phyloP scores from a whole-genome alignment of 1,140 invertebrate species.

The Drosophila insularis region DNA sequence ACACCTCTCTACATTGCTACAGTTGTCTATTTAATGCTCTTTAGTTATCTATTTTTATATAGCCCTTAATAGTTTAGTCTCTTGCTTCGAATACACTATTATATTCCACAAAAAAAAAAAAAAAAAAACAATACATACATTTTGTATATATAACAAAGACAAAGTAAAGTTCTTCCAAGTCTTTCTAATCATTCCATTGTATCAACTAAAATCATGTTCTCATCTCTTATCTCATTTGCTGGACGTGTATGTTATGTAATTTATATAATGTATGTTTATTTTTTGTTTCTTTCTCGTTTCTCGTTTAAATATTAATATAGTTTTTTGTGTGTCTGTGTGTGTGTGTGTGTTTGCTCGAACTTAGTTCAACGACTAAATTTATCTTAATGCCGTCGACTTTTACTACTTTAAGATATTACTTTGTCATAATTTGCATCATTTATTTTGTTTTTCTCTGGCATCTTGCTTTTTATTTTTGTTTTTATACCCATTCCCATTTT shows the following conservation, averaged over 20 bases:
- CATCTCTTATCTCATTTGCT: constrained; percentile 41
- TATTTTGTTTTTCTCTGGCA: constrained; percentile 1
- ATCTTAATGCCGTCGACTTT: constrained; percentile 40
- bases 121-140: not conserved
- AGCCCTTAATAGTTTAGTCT: constrained; percentile 43
- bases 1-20: not conserved
- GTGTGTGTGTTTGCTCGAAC: constrained; percentile 28
- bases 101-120: not conserved
- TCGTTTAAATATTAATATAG: not conserved
- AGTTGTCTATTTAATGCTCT: constrained; percentile 1
- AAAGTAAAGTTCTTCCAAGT: constrained; percentile 61
- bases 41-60: constrained; percentile 3
- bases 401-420: constrained; percentile 23
- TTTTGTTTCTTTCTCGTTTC: constrained; percentile 26
- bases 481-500: constrained; percentile 52
- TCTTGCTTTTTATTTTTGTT: not conserved
- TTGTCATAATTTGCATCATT: not conserved
- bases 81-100: constrained; percentile 20
- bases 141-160: not conserved
- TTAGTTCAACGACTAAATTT: constrained; percentile 52
- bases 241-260: constrained; percentile 62
- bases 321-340: not conserved
- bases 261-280: constrained; percentile 26
- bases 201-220: constrained; percentile 52
- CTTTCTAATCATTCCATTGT: constrained; percentile 44